These are phyloP conservation scores for Piezodorus guildinii DNA, from an alignment of 1,140 invertebrate species.

Conservation along the genomic window DNA sequence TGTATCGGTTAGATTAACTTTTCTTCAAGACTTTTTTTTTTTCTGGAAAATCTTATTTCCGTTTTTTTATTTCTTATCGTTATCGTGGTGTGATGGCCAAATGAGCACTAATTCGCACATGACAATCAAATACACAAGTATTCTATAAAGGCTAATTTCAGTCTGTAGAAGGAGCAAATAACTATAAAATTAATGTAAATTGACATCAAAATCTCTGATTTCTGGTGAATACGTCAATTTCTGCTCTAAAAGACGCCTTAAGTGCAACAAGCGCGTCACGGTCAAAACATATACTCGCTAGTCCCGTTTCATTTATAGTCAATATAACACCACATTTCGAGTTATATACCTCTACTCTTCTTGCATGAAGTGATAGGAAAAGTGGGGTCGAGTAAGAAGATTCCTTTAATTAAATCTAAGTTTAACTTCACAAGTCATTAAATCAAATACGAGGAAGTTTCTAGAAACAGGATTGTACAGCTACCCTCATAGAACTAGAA, in stretches of 20 bases:
- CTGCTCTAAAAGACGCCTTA: constrained; percentile 3
- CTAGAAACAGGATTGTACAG: neutral
- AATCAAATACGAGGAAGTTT: constrained; percentile 1
- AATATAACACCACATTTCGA: neutral
- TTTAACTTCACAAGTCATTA: neutral
- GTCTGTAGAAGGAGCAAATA: neutral
- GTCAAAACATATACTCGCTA: constrained; percentile 2
- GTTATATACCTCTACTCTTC: constrained; percentile 1
- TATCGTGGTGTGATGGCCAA: constrained; percentile 1
- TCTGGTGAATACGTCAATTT: neutral
- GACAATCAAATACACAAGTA: neutral
- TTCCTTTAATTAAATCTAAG: neutral
- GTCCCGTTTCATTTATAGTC: neutral
- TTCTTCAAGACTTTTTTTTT: neutral
- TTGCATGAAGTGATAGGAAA: neutral
- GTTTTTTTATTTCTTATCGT: neutral
- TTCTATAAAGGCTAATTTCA: neutral
- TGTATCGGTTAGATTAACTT: neutral
- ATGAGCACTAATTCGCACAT: constrained; percentile 5
- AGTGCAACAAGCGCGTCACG: neutral
- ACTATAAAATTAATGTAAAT: neutral
- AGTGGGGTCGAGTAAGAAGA: neutral
- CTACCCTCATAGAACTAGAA: neutral
- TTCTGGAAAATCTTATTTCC: neutral
- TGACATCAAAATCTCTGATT: neutral